Base-by-base conservation (phyloP, 2,113 vertebrate species). In the Porphyrio hochstetteri region DNA sequence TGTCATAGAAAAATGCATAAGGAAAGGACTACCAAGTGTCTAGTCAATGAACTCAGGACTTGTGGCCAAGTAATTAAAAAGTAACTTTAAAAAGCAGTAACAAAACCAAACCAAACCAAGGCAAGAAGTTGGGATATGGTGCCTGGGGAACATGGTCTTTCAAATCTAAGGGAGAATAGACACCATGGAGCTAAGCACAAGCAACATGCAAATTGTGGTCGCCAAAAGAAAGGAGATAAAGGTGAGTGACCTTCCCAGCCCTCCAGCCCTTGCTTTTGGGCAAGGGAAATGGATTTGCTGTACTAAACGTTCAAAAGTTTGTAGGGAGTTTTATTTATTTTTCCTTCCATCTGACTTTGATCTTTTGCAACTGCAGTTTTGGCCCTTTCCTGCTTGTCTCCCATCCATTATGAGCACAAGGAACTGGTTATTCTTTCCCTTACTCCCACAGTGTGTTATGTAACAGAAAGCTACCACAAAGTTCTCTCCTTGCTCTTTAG, bases 371-470 rank as follows among this genome's bases (percentile, higher is more conserved):
- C 59, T 65, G 23, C 13, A 1, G 9, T 33, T 63, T 16, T 64
- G 67, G 16, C 14, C 11, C 16, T 68, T 92, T 36, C 40, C 24
- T 65, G 56, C 16, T 53, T 4, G 0, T 53, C 46, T 67, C 16
- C 20, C 10, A 4, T 15, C 59, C 35, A 2, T 42, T 35, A 6
- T 7, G 21, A n/a, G 28, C 18, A 11, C 0, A 0, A 29, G 46
- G 50, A 74, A 21, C 38, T n/a, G 25, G 7, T 56, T n/a, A 11
- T 52, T 63, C 28, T 42, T 67, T 13, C 40, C n/a, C 31, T 56
- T 33, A 5, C 60, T 77, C 44, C 35, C 11, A 0, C 17, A 71
- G 70, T 27, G 25, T 59, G 17, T 16, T 24, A 11, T 6, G 24
- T 8, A 6, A 8, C 0, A 1, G 71, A 27, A 56, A 76, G 31